phyloP scores from a whole-genome alignment of 2,113 vertebrate species.

The Planiliza haematocheilus region DNA sequence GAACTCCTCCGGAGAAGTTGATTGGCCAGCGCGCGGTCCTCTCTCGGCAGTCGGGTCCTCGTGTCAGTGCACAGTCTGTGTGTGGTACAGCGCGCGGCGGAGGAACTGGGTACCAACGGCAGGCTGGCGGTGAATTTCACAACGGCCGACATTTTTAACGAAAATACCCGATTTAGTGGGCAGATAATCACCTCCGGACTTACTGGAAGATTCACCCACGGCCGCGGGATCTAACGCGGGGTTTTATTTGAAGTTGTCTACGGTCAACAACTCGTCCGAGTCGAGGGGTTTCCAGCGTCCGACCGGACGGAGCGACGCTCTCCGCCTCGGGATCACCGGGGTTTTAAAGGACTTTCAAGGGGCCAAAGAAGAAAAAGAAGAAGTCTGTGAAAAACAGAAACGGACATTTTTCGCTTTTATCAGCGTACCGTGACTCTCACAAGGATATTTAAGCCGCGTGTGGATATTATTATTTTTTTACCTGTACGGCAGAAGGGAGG shows the following conservation, averaged over 20 bases:
- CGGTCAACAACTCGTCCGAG: conserved; percentile 49
- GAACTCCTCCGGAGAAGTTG: conserved; percentile 74
- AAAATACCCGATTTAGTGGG: conserved; percentile 8
- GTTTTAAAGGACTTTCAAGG: conserved; percentile 61
- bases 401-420: conserved; percentile 40
- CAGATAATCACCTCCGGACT: conserved; percentile 47
- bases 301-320: conserved; percentile 63
- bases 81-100: conserved; percentile 85
- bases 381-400: conserved; percentile 30
- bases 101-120: conserved; percentile 70
- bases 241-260: conserved; percentile 59
- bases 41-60: conserved; percentile 88
- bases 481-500: conserved; percentile 60
- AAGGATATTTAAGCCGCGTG: conserved; percentile 62
- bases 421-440: conserved; percentile 27
- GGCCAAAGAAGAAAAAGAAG: conserved; percentile 28
- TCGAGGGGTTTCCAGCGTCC: conserved; percentile 60
- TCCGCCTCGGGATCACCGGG: conserved; percentile 66
- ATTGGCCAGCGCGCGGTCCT: conserved; percentile 83
- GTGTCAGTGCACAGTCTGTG: conserved; percentile 88
- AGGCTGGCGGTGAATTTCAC: conserved; percentile 63
- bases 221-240: conserved; percentile 49
- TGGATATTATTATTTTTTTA: conserved; percentile 65
- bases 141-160: conserved; percentile 64
- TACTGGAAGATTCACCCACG: conserved; percentile 28